Base-by-base conservation (phyloP, 2,797 vertebrate species). In the Merluccius polli region DNA sequence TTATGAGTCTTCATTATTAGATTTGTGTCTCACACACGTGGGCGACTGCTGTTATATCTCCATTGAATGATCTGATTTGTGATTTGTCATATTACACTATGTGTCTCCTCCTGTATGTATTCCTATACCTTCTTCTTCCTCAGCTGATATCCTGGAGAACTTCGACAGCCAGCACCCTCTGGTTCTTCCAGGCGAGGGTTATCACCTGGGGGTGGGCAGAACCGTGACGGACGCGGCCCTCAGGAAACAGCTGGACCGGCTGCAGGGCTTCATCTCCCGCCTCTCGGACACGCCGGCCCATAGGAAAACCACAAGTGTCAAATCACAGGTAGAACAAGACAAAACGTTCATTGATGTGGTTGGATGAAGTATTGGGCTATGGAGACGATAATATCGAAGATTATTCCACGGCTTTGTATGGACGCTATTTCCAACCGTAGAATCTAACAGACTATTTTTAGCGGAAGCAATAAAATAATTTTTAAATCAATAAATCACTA, bases 151-250 rank as follows among this genome's bases (percentile, higher is more conserved):
- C 80, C 82, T 95, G 89, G 92, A 93, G 82, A 91, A 88, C 67
- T 95, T 95, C 68, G 94, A 95, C 74, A 91, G 91, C 74, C 93
- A 95, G 72, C 94, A 94, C 33, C 93, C 94, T 16, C 89, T 95
- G 76, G 87, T 93, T 81, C 88, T 95, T 74, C 93, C 94, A 0
- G 81, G 85, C 0, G 83, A 72, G 11, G 89, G 89, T 6, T 94
- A 93, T 83, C 87, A 84, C 75, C 79, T 95, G 48, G 86, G 91
- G 44, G 84, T 93, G 74, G 85, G 83, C 15, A 69, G 72, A 7
- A 71, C 87, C 0, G 73, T 92, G 5, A 77, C 74, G 30, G 92
- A 93, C 33, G 33, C 70, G 0, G 75, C 31, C 21, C 87, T 95
- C 38, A 72, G 72, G 31, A 73, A 85, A 18, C 86, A 94, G 75